These are phyloP conservation scores for Actenoides lindsayi DNA, from an alignment of 2,113 vertebrate species.

Conservation along the genomic window DNA sequence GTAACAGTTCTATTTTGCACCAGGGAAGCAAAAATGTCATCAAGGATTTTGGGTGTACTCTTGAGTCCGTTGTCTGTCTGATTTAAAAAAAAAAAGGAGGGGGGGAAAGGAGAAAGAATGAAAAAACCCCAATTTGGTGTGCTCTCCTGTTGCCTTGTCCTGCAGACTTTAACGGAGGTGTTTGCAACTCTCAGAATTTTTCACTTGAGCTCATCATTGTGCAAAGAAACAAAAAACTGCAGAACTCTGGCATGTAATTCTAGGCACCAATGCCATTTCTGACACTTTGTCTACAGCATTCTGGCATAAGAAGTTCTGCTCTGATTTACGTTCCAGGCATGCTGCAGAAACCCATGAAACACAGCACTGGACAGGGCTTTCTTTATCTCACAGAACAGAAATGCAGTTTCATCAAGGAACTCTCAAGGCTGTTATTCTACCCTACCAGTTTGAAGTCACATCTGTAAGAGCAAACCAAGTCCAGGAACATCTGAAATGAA, in stretches of 20 bases:
- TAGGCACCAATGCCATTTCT: not conserved
- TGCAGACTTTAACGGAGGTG: not conserved
- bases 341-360: not conserved
- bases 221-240: not conserved
- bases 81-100: not conserved
- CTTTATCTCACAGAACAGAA: not conserved
- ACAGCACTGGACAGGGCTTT: not conserved
- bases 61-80: slow-evolving; percentile 80
- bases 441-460: not conserved
- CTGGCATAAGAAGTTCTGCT: not conserved
- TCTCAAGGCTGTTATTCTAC: not conserved
- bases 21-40: slow-evolving; percentile 84
- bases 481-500: not conserved
- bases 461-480: not conserved
- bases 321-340: not conserved
- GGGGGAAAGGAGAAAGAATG: not conserved
- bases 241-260: too few species aligned
- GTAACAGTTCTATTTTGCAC: slow-evolving; percentile 78
- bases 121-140: not conserved
- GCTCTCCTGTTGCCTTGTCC: not conserved
- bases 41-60: slow-evolving; percentile 82
- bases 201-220: not conserved
- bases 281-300: not conserved
- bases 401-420: not conserved
- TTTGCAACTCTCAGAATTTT: not conserved